Evolutionary conservation across 2,797 vertebrate species (phyloP).

Genomic region (Anguilla anguilla): DNA sequence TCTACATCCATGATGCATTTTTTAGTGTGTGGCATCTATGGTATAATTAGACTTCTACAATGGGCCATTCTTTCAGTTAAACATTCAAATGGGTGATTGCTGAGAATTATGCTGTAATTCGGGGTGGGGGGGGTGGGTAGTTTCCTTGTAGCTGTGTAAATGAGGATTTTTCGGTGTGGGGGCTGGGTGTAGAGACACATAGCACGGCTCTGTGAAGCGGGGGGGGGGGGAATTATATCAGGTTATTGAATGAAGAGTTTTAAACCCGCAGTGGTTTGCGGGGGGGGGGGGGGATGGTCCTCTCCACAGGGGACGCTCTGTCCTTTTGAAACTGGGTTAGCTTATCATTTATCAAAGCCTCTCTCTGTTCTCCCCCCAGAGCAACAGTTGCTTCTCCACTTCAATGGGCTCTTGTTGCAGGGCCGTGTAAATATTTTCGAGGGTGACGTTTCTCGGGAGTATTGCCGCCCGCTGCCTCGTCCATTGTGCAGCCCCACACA

Average conservation of each 20-base stretch:
- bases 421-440: slow-evolving; percentile 69
- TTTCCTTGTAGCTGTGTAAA: slow-evolving; percentile 10
- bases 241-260: slow-evolving; percentile 44
- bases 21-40: neutral
- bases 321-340: slow-evolving; percentile 40
- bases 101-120: neutral
- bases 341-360: slow-evolving; percentile 55
- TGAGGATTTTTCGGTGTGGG: slow-evolving; percentile 8
- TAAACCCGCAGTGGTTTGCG: slow-evolving; percentile 26
- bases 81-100: neutral
- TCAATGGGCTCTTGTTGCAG: slow-evolving; percentile 67
- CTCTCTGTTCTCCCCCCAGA: slow-evolving; percentile 54
- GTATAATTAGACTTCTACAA: neutral
- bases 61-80: neutral
- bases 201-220: neutral
- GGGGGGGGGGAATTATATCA: slow-evolving; percentile 43
- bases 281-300: slow-evolving; percentile 33
- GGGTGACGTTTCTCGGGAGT: slow-evolving; percentile 59
- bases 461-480: slow-evolving; percentile 59
- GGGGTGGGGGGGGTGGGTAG: too few relatives aligned
- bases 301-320: slow-evolving; percentile 46
- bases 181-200: neutral
- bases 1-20: neutral
- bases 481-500: slow-evolving; percentile 48
- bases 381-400: slow-evolving; percentile 57